Base-by-base conservation (phyloP, 2,888 invertebrate species). In the Agonopterix alstromeriana region DNA sequence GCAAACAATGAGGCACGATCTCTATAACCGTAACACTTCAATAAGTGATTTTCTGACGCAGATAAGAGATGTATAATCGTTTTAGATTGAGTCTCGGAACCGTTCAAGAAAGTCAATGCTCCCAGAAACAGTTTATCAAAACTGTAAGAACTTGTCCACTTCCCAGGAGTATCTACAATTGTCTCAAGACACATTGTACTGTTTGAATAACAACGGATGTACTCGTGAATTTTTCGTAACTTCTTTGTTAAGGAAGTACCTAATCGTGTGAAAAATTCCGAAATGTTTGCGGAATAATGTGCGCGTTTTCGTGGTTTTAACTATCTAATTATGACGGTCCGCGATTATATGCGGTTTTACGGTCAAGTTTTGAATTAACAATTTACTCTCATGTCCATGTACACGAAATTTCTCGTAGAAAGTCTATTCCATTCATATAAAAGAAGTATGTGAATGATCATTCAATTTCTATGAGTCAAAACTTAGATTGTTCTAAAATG, bases 241-340 rank as follows among this genome's bases (percentile, higher is more conserved):
- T 74, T 77, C 80, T 77, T 83, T 83, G 80, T 79, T 67, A 64
- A 79, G 80, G 82, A 84, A 82, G 82, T 84, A 27, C 27, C 27
- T 27, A 77, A 81, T 80, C 72, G 82, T 85, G 86, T 73, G 85
- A 86, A 84, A 63, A 67, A 66, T 63, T 64, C 49, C 50, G 58
- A 57, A 63, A 65, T 60, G 55, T 64, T 66, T 52, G 57, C 58
- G 56, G 56, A 54, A 67, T 69, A 69, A 67, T 60, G 63, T 67
- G 61, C 57, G 65, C 62, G 61, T 68, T 72, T 60, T 68, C 61
- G 56, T 59, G 50, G 27, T 55, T 12, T 61, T 58, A 61, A 67
- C 60, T 60, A 62, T 65, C 57, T 67, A 60, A 63, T 63, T 60
- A 60, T 53, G 53, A 55, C 50, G 48, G 54, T 51, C 46, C 48